Evolutionary conservation across 1,140 invertebrate species (phyloP), one percentile per base, ranked within the genome.

Genomic region (Tenebrio molitor): DNA sequence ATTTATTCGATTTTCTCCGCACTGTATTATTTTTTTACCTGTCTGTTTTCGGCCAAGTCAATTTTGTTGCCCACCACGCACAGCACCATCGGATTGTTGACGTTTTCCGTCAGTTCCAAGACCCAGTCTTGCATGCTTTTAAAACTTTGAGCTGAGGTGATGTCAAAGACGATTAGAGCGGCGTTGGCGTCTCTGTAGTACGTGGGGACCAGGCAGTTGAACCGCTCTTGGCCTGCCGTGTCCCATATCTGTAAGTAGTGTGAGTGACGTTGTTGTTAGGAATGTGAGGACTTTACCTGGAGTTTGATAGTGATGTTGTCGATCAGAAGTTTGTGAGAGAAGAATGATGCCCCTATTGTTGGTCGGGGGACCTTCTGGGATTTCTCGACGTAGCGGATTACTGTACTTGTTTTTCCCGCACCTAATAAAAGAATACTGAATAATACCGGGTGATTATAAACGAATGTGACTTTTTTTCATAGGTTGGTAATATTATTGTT

Each of bases 131-230:
- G 93, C 36, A 95, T 90, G 15, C 90, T 87, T 3, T 84, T 80
- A 79, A 95, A 96, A 17, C 90, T 91, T 44, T 85, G 84, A 63
- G 88, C 84, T 69, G 91, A 89, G 0, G 94, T 95, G 41, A 97
- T 87, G 83, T 97, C 95, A 82, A 95, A 97, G 0, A 96, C 91
- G 50, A 97, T 84, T 42, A 97, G 87, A 1, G 94, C 94, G 1
- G 93, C 94, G 79, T 95, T 94, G 0, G 95, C 93, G 77, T 95
- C 94, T 77, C 95, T 86, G 83, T 97, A 97, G 82, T 97, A 97
- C 92, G 97, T 95, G 3, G 95, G 95, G 0, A 93, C 93, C 87
- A 97, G 91, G 0, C 95, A 90, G 68, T 91, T 87, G 82, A 95
- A 97, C 75, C 94, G 85, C 81, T 92, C 90, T 81, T 95, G 93